A percentile compares a stretch with the other conserved stretches of the same genome.
Conservation (phyloP, 1,140 invertebrate species). For the Leucophenga varia region DNA sequence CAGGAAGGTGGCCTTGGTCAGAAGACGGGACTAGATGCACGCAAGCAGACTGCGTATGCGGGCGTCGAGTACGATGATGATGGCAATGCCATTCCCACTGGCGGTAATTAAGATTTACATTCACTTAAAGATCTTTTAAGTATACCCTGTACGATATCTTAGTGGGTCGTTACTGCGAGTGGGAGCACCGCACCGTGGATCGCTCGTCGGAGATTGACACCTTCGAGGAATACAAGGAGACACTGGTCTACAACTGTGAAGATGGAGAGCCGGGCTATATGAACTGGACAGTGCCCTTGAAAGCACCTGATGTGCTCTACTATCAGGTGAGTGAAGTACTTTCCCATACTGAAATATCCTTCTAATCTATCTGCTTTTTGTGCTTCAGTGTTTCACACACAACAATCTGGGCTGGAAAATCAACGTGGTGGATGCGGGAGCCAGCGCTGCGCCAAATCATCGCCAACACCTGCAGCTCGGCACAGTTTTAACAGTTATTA, state of each 20-base stretch:
- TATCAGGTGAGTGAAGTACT: slow-evolving; percentile 87
- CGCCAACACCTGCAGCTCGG: slow-evolving; percentile 8
- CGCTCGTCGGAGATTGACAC: slow-evolving; percentile 40
- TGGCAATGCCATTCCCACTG: slow-evolving; percentile 76
- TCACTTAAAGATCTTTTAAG: not conserved
- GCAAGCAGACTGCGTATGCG: slow-evolving; percentile 73
- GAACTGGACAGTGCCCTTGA: slow-evolving; percentile 78
- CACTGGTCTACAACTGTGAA: slow-evolving; percentile 73
- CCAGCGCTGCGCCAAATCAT: slow-evolving; percentile 45
- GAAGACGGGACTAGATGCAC: slow-evolving; percentile 68
- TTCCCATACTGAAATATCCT: too few species aligned
- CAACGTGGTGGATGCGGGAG: slow-evolving; percentile 71
- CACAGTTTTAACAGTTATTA: slow-evolving; percentile 29
- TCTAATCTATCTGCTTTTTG: not conserved
- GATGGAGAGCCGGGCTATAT: slow-evolving; percentile 71
- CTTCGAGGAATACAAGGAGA: slow-evolving; percentile 70
- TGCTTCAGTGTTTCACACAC: slow-evolving; percentile 84
- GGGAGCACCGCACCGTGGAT: slow-evolving; percentile 48
- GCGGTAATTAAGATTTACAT: slow-evolving; percentile 60
- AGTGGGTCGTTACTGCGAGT: slow-evolving; percentile 52
- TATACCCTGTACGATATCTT: not conserved
- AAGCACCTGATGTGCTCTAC: slow-evolving; percentile 80
- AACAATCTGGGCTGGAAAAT: slow-evolving; percentile 93
- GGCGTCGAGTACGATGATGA: slow-evolving; percentile 75
- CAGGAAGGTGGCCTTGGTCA: slow-evolving; percentile 80